Percentiles rank a stretch among this genome's conserved stretches.
Conservation (phyloP, 2,888 invertebrate genomes). For the Tricholauxania praeusta region DNA sequence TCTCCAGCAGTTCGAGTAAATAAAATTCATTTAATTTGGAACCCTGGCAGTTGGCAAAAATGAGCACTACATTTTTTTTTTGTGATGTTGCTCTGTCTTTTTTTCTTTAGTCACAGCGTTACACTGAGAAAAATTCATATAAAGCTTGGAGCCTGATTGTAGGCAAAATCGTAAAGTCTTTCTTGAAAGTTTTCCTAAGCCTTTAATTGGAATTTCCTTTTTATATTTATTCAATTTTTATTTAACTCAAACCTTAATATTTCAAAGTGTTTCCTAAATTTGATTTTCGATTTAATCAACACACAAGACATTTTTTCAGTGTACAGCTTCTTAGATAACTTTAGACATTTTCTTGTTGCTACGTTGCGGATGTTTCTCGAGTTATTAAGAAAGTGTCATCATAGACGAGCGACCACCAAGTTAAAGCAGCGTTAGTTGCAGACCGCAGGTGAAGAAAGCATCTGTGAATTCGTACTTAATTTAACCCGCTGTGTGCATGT, state of each 20-base stretch:
- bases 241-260: too few species aligned
- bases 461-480: slow-evolving; percentile 23
- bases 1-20: slow-evolving; percentile 47
- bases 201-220: too few species aligned
- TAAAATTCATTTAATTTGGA: slow-evolving; percentile 52
- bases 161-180: too few species aligned
- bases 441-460: not conserved
- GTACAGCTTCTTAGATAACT: not conserved
- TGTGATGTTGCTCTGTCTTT: slow-evolving; percentile 14
- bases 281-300: not conserved
- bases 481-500: slow-evolving; percentile 25
- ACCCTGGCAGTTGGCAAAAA: slow-evolving; percentile 48
- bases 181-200: too few species aligned
- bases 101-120: not conserved
- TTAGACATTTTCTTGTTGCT: not conserved
- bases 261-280: too few species aligned
- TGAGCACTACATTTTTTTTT: not conserved
- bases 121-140: not conserved
- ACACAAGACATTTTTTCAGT: not conserved
- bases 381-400: slow-evolving; percentile 35
- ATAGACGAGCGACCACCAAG: slow-evolving; percentile 13
- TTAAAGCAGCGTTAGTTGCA: not conserved
- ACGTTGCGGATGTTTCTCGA: slow-evolving; percentile 2
- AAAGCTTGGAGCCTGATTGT: too few species aligned
- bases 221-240: too few species aligned